Evolutionary conservation across 2,113 vertebrate genomes (phyloP).

Genomic region (Ondatra zibethicus): DNA sequence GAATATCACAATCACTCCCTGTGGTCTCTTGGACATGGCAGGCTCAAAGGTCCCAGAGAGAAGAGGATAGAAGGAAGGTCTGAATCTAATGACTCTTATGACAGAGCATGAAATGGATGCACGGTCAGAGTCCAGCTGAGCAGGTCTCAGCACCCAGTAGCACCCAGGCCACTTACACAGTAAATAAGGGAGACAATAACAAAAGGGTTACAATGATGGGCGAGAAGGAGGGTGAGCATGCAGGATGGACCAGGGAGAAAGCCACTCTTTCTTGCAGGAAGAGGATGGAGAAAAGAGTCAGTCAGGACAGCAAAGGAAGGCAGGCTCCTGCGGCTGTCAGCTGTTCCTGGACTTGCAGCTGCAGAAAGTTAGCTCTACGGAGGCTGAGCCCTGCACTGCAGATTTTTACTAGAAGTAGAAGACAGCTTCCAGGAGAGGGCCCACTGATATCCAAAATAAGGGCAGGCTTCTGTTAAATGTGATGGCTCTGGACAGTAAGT

Average conservation of each 20-base stretch:
- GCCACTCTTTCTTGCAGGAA: not conserved
- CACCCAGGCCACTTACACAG: not conserved
- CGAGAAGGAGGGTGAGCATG: not conserved
- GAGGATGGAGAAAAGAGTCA: not conserved
- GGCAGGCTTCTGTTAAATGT: not conserved
- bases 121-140: not conserved
- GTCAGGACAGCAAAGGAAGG: not conserved
- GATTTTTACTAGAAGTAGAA: not conserved
- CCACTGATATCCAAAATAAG: not conserved
- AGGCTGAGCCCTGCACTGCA: not conserved
- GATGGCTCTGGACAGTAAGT: not conserved
- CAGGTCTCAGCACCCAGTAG: not conserved
- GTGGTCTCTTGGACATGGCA: not conserved
- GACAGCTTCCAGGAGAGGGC: not conserved
- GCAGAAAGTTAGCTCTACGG: not conserved
- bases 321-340: not conserved
- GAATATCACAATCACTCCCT: not conserved
- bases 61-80: not conserved
- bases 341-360: not conserved
- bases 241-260: not conserved
- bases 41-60: not conserved
- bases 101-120: not conserved
- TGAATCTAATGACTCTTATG: not conserved
- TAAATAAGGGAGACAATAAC: not conserved
- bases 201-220: not conserved